Evolutionary conservation across 2,113 vertebrate species (phyloP).

Genomic region (Meriones unguiculatus): DNA sequence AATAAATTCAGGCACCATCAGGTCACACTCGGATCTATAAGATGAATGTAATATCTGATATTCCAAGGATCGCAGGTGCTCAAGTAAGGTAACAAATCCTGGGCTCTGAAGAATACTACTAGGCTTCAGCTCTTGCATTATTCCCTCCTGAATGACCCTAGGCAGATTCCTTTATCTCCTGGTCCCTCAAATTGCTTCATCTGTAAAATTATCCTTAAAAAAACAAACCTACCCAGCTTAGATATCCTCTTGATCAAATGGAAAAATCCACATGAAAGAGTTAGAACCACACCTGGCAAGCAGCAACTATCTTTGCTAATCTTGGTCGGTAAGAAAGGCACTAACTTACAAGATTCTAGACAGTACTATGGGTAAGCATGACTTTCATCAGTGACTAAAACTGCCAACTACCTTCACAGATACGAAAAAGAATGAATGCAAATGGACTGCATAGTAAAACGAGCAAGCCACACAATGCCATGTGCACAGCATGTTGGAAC

Average conservation of each 20-base stretch:
- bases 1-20: neutral
- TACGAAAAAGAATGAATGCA: neutral
- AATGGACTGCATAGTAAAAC: neutral
- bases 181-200: neutral
- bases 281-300: neutral
- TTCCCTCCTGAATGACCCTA: neutral
- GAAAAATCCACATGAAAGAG: neutral
- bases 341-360: neutral
- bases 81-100: neutral
- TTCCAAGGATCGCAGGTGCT: neutral
- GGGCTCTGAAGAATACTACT: neutral
- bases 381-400: slow-evolving; percentile 31
- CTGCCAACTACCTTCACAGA: neutral
- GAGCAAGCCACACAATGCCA: neutral
- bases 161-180: neutral
- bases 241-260: neutral
- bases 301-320: neutral
- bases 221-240: neutral
- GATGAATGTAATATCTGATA: neutral
- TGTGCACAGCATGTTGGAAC: neutral
- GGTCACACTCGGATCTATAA: neutral
- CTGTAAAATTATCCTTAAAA: slow-evolving; percentile 17
- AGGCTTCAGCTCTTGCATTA: neutral
- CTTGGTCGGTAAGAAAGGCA: neutral
- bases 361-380: neutral